phyloP scores from a whole-genome alignment of 2,113 vertebrate genomes.

The Proterorhinus semilunaris region DNA sequence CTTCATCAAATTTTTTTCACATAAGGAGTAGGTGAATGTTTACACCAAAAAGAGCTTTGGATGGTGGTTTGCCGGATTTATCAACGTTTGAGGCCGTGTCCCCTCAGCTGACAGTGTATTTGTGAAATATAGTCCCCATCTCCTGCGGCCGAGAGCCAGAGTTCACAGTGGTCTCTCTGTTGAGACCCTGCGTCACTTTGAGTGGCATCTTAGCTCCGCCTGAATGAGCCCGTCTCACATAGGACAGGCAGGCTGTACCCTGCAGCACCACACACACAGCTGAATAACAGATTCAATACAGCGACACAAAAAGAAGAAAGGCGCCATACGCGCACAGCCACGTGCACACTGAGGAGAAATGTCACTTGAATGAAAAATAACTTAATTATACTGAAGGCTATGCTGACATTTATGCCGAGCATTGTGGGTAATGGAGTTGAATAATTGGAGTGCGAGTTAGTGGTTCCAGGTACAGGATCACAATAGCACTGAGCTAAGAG shows the following conservation, averaged over 20 bases:
- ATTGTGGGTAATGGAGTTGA: slow-evolving; percentile 63
- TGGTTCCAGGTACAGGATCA: slow-evolving; percentile 46
- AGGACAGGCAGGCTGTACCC: slow-evolving; percentile 40
- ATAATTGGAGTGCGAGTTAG: slow-evolving; percentile 59
- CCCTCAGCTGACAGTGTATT: not conserved
- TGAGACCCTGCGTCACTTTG: slow-evolving; percentile 59
- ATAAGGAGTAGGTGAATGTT: no score
- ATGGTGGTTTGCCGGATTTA: not conserved
- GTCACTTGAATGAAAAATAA: slow-evolving; percentile 65
- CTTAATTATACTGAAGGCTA: slow-evolving; percentile 57
- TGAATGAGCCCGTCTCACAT: slow-evolving; percentile 59
- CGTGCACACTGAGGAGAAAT: slow-evolving; percentile 49
- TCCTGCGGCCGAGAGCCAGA: not conserved
- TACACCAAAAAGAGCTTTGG: no score
- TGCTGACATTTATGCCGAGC: slow-evolving; percentile 60
- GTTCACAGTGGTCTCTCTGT: slow-evolving; percentile 28
- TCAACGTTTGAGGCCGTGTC: not conserved
- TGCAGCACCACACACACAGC: slow-evolving; percentile 19
- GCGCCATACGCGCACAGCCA: not conserved
- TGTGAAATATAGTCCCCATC: slow-evolving; percentile 7
- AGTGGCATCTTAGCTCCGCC: slow-evolving; percentile 64
- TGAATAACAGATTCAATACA: slow-evolving; percentile 7
- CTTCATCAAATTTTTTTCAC: no score
- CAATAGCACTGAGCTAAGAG: slow-evolving; percentile 6
- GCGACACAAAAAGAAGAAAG: slow-evolving; percentile 7